Conservation (phyloP, 2,113 vertebrate species). For the Oryzias curvinotus region DNA sequence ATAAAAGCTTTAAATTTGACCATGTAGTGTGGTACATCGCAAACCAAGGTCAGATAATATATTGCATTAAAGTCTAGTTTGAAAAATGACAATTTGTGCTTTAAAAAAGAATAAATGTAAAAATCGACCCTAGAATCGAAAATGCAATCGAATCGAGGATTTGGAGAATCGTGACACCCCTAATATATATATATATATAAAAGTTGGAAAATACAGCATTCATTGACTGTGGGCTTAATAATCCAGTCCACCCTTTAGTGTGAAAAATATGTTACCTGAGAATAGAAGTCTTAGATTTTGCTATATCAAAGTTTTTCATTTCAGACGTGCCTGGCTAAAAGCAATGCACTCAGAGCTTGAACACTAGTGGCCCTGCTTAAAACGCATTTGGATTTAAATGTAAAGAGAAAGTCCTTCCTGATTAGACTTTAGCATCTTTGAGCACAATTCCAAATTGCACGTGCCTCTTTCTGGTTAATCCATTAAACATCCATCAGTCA, state of each 20-base stretch:
- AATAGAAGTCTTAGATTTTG: slow-evolving; percentile 11
- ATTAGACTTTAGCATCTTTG: slow-evolving; percentile 72
- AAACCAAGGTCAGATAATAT: no score
- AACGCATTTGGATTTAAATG: slow-evolving; percentile 47
- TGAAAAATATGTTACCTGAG: slow-evolving; percentile 19
- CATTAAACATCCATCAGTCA: slow-evolving; percentile 75
- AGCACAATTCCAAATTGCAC: slow-evolving; percentile 74
- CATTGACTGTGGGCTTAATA: no score
- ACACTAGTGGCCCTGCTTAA: slow-evolving; percentile 33
- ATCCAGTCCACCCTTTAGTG: background rate
- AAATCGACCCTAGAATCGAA: no score
- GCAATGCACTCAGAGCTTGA: slow-evolving; percentile 3
- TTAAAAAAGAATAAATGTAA: no score
- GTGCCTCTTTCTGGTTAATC: slow-evolving; percentile 72
- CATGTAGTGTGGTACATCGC: no score
- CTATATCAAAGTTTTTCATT: background rate
- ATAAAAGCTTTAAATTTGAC: no score
- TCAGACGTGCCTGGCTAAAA: background rate
- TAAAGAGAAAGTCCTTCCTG: slow-evolving; percentile 51
- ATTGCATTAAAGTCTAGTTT: no score
- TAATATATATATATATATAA: no score
- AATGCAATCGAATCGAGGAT: no score
- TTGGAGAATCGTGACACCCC: no score
- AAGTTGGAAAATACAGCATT: no score
- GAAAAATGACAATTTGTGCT: no score